Evolutionary conservation across 2,113 vertebrate species (phyloP).

Genomic region (Syrrhaptes paradoxus): DNA sequence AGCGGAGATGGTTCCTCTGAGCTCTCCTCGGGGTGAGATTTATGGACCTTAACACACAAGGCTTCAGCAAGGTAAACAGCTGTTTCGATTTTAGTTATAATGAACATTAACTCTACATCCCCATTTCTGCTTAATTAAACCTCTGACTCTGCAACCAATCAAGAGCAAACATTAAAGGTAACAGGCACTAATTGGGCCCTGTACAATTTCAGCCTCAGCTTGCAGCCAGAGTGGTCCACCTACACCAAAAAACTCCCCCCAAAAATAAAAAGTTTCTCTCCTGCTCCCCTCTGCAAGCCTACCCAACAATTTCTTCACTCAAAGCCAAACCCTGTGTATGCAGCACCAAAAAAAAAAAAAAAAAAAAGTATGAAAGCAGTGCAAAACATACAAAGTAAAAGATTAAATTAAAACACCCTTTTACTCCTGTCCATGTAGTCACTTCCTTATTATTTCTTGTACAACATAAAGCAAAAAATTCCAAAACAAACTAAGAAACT

Average conservation of each 20-base stretch:
- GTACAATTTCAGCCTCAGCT: slow-evolving; percentile 27
- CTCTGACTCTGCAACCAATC: slow-evolving; percentile 34
- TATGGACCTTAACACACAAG: slow-evolving; percentile 3
- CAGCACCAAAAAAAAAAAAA: neutral
- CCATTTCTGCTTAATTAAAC: slow-evolving; percentile 65
- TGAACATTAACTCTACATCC: slow-evolving; percentile 53
- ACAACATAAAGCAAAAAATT: neutral
- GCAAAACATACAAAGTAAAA: neutral
- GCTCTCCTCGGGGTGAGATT: slow-evolving; percentile 41
- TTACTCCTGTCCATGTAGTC: neutral
- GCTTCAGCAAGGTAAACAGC: slow-evolving; percentile 50
- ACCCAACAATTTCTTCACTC: neutral
- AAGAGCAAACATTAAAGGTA: slow-evolving; percentile 9
- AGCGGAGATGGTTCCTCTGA: neutral
- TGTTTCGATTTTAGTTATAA: slow-evolving; percentile 60
- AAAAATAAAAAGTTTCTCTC: neutral
- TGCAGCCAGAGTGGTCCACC: neutral
- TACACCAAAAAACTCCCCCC: neutral
- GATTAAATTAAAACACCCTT: neutral
- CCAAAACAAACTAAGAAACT: neutral
- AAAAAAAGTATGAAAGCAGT: fast-evolving
- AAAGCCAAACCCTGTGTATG: neutral
- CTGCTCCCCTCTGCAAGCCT: neutral
- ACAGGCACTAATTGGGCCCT: slow-evolving; percentile 36
- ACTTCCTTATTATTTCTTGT: neutral